Conservation (phyloP, 2,888 invertebrate genomes). For the Cacoxenus indagator region DNA sequence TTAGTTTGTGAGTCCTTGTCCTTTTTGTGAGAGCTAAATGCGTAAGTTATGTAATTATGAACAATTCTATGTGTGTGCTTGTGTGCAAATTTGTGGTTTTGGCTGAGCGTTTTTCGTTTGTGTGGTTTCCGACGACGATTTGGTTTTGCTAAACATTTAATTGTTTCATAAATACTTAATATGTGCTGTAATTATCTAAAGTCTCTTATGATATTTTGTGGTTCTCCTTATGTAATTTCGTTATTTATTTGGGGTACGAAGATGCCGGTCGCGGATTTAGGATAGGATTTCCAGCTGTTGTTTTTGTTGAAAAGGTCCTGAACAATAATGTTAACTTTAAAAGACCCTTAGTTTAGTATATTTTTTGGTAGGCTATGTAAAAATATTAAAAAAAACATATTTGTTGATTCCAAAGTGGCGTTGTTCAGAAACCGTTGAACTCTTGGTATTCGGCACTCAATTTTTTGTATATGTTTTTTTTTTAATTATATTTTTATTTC, state of each 20-base stretch:
- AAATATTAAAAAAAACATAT: no score
- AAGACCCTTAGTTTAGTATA: no score
- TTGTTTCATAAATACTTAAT: constrained; percentile 63
- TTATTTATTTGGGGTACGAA: background rate
- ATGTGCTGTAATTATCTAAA: constrained; percentile 54
- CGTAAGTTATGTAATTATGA: background rate
- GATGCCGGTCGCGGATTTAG: no score
- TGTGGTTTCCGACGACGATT: constrained; percentile 28
- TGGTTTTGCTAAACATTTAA: constrained; percentile 49
- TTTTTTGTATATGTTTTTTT: no score
- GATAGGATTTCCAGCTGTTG: no score
- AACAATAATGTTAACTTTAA: no score
- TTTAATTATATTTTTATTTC: no score
- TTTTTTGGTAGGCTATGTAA: no score
- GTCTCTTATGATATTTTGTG: constrained; percentile 43
- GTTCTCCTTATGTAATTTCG: background rate
- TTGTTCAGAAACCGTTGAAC: no score
- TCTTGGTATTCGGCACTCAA: no score
- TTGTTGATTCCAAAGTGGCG: no score
- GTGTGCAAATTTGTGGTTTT: background rate
- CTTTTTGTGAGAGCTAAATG: constrained; percentile 14
- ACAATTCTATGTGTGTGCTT: constrained; percentile 1
- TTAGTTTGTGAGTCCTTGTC: background rate
- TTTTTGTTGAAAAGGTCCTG: background rate
- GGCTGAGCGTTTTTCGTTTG: constrained; percentile 28